Conservation (phyloP, 1,140 invertebrate genomes). For the Sycobia sp. region DNA sequence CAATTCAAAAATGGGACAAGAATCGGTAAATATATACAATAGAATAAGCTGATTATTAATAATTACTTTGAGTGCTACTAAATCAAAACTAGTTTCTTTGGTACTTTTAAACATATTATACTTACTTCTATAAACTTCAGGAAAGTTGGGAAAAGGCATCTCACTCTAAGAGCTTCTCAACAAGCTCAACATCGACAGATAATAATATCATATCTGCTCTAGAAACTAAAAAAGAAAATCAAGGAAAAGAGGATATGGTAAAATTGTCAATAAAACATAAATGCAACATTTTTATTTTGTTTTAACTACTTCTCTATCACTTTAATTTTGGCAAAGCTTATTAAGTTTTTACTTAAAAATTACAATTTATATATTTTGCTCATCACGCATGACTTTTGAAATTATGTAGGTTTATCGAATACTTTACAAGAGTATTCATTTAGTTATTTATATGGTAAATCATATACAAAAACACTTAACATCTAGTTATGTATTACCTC, state of each 20-base stretch:
- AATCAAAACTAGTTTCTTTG: conserved; percentile 1
- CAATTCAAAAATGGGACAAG: conserved; percentile 79
- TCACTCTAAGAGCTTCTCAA: conserved; percentile 67
- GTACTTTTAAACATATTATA: conserved; percentile 18
- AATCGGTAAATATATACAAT: conserved; percentile 66
- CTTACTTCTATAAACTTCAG: conserved; percentile 42
- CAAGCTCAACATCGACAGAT: conserved; percentile 68
- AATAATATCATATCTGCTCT: conserved; percentile 64
- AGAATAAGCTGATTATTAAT: not conserved
- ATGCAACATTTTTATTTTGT: conserved; percentile 36
- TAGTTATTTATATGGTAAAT: no score
- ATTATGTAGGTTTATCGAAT: not conserved
- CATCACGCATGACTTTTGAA: not conserved
- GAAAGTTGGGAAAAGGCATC: conserved; percentile 64
- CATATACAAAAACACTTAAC: no score
- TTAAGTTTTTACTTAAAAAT: no score
- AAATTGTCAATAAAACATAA: conserved; percentile 51
- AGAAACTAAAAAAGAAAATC: conserved; percentile 58
- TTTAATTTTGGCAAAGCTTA: no score
- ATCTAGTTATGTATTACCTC: no score
- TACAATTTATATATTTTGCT: not conserved
- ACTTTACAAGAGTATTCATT: no score
- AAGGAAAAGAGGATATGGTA: conserved; percentile 53
- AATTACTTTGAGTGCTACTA: not conserved
- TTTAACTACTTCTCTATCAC: no score